Evolutionary conservation across 2,888 invertebrate species (phyloP).

Genomic region (Syrista parreyssii): DNA sequence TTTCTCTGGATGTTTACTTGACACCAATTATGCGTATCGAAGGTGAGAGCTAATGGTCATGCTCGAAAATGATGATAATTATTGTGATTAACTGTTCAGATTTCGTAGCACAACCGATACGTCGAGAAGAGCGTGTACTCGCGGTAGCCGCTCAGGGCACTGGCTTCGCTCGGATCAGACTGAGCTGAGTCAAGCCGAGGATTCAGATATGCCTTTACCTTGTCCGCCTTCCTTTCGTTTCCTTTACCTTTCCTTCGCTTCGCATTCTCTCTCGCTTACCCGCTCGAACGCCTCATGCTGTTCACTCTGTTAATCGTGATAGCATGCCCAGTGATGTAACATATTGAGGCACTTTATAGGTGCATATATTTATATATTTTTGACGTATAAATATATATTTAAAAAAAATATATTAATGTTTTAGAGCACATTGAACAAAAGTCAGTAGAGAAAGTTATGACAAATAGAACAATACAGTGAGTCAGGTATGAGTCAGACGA

Average conservation of each 20-base stretch:
- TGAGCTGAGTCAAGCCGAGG: conserved; percentile 9
- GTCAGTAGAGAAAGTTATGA: not conserved
- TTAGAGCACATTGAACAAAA: not conserved
- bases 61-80: not conserved
- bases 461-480: too few relatives aligned
- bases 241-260: conserved; percentile 29
- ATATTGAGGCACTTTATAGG: not conserved
- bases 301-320: conserved; percentile 51
- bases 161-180: conserved; percentile 10
- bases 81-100: not conserved
- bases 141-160: conserved; percentile 2
- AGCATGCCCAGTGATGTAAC: conserved; percentile 41
- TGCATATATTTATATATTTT: not conserved
- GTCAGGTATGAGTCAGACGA: too few relatives aligned
- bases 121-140: not conserved
- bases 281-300: conserved; percentile 32
- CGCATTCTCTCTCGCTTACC: conserved; percentile 36
- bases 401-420: not conserved
- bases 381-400: not conserved
- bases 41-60: not conserved
- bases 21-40: not conserved
- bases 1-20: not conserved
- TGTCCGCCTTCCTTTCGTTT: conserved; percentile 45
- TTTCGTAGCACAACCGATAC: not conserved
- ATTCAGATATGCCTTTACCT: conserved; percentile 41